phyloP scores from a whole-genome alignment of 2,888 invertebrate species.

The Mesorhabditis sp. region DNA sequence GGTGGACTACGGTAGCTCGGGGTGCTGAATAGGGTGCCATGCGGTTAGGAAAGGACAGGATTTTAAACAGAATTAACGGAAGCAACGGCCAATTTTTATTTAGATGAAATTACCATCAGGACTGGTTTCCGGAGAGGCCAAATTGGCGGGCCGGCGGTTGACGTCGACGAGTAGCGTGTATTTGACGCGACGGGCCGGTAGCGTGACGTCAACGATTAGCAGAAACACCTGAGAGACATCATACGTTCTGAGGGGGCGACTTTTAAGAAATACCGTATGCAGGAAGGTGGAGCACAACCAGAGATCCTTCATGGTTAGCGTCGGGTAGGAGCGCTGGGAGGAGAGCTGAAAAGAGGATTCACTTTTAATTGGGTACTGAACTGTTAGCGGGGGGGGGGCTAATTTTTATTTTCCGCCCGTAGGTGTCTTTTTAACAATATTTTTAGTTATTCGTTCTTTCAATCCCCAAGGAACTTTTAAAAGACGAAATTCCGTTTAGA shows the following conservation, averaged over 20 bases:
- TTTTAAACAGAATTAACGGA: too few species aligned
- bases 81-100: too few species aligned
- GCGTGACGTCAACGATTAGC: constrained; percentile 34
- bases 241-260: background rate
- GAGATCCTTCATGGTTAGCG: constrained; percentile 47
- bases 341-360: constrained; percentile 22
- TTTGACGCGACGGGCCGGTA: constrained; percentile 36
- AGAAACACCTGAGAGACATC: constrained; percentile 14
- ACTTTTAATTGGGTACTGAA: background rate
- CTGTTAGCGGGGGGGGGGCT: too few species aligned
- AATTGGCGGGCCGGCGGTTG: constrained; percentile 20
- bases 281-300: constrained; percentile 52
- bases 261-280: constrained; percentile 30
- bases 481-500: too few species aligned
- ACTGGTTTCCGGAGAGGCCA: background rate
- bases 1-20: background rate
- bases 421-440: too few species aligned
- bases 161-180: constrained; percentile 40
- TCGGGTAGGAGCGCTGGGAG: constrained; percentile 27
- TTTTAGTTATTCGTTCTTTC: too few species aligned
- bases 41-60: background rate
- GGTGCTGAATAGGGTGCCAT: background rate
- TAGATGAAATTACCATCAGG: background rate
- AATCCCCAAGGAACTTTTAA: too few species aligned
- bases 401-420: too few species aligned